Evolutionary conservation across 1,140 invertebrate genomes (phyloP), one percentile per base, ranked within the genome.

Genomic region (Augochlora pura): DNA sequence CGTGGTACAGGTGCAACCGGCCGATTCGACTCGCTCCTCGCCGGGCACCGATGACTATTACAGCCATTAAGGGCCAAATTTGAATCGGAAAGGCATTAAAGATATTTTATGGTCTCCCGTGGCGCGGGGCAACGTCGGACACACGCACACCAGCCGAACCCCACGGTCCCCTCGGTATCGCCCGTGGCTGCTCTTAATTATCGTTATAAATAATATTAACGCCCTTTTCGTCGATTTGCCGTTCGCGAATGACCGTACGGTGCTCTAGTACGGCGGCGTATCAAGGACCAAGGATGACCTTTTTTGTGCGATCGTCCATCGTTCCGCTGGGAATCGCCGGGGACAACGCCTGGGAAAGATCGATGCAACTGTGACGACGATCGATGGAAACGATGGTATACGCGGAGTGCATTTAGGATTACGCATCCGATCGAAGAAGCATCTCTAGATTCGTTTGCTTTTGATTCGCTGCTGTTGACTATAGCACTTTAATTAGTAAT

Each of bases 131-230:
- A 66, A 75, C 74, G 65, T 70, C 77, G 80, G 75, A 67, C 81
- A 62, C 80, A 68, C 81, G 21, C 69, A 71, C 52, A 57, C 46
- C 59, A 16, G 39, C 32, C 68, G 42, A 5, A 46, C 77, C 42
- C 27, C 27, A 9, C 32, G 32, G 32, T 32, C 32, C 69, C 39
- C 54, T 32, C 66, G 8, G 27, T 21, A 70, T 72, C 46, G 71
- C 73, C 86, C 77, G 57, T 83, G 86, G 81, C 82, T 59, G 63
- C 79, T 65, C 85, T 89, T 87, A 87, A 88, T 89, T 89, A 89
- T 84, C 82, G 81, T 85, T 87, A 89, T 89, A 88, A 88, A 89
- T 89, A 89, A 89, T 86, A 89, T 88, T 89, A 88, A 89, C 84
- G 85, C 87, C 86, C 82, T 63, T 87, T 81, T 80, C 84, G 77